Evolutionary conservation across 1,140 invertebrate genomes (phyloP).

Genomic region (Pemphigus obesinymphae): DNA sequence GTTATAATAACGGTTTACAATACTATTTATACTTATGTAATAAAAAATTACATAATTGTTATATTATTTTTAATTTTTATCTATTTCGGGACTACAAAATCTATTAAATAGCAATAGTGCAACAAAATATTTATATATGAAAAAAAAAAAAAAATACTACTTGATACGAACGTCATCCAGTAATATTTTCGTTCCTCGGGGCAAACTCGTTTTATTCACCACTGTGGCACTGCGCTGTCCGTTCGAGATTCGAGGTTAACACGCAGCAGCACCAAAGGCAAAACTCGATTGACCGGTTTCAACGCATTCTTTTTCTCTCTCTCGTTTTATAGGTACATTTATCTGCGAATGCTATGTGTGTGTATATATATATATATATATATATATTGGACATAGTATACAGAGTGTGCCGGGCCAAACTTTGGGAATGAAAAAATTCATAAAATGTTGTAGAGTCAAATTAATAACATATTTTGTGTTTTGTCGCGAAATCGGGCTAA

Average conservation of each 20-base stretch:
- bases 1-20: not conserved
- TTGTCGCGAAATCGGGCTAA: too few species aligned
- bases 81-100: not conserved
- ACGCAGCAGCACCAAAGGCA: constrained; percentile 39
- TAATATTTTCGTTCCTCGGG: not conserved
- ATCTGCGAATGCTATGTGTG: not conserved
- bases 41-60: too few species aligned
- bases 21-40: not conserved
- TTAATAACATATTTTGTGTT: too few species aligned
- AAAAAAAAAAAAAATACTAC: not conserved
- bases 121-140: not conserved
- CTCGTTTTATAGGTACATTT: not conserved
- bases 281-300: constrained; percentile 36
- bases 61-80: too few species aligned
- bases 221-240: not conserved
- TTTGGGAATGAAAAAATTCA: too few species aligned
- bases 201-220: constrained; percentile 36
- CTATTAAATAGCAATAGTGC: not conserved
- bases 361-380: not conserved
- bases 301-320: not conserved
- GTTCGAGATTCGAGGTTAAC: constrained; percentile 35
- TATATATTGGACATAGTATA: not conserved
- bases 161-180: not conserved
- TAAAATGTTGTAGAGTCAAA: too few species aligned
- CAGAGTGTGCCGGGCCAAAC: too few species aligned